A percentile compares a stretch with the other conserved stretches of the same genome.
Conservation (phyloP, 2,888 invertebrate genomes). For the Polia nebulosa region DNA sequence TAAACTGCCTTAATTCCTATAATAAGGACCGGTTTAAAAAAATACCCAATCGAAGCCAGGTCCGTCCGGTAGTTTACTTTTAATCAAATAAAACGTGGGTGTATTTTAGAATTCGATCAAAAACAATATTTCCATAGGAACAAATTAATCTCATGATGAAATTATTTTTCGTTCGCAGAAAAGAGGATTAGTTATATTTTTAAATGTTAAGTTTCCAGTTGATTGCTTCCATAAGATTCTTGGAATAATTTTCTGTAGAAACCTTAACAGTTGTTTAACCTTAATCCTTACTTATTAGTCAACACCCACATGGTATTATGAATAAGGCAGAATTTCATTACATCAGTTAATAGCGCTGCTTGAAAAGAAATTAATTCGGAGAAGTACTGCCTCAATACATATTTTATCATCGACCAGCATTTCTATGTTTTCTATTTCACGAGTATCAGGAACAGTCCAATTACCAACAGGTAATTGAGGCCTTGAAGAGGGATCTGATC, state of each 20-base stretch:
- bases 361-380: too few relatives aligned
- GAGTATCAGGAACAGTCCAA: background rate
- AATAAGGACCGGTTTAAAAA: too few relatives aligned
- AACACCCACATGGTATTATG: background rate
- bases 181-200: background rate
- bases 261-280: background rate
- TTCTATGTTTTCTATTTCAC: background rate
- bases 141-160: background rate
- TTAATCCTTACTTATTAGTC: background rate
- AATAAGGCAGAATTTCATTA: background rate
- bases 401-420: background rate
- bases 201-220: background rate
- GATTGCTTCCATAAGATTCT: background rate
- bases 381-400: background rate
- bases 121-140: background rate
- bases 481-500: background rate
- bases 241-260: background rate
- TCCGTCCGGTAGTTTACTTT: background rate
- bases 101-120: constrained; percentile 1
- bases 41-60: background rate
- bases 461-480: background rate
- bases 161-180: background rate
- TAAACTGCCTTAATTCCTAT: too few relatives aligned
- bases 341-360: background rate
- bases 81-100: background rate